Conservation (phyloP, 2,797 vertebrate genomes). For the Cephalopachus bancanus region DNA sequence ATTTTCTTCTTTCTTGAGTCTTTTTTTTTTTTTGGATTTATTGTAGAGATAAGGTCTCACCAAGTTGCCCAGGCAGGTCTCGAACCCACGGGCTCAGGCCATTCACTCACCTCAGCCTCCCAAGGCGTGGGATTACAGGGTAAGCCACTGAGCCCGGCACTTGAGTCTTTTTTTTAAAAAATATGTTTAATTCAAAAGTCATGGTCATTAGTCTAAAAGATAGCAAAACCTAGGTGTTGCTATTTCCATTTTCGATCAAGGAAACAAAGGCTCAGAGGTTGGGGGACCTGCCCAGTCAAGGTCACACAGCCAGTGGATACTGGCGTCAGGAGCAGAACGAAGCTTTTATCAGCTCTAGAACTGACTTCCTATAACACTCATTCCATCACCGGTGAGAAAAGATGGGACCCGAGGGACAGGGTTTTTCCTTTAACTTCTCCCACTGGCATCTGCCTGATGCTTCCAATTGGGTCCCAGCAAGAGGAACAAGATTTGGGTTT, state of each 20-base stretch:
- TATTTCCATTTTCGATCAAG: slow-evolving; percentile 3
- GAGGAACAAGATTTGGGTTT: neutral
- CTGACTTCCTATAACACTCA: neutral
- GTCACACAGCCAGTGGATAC: neutral
- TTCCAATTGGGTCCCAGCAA: neutral
- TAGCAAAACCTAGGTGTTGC: neutral
- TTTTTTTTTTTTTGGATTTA: neutral
- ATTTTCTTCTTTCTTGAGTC: slow-evolving; percentile 29
- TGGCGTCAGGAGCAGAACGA: neutral
- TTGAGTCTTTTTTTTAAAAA: slow-evolving; percentile 21
- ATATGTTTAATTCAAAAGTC: neutral
- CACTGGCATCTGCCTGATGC: neutral
- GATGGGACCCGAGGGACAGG: neutral
- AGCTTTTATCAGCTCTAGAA: neutral
- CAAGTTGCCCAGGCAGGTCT: no score
- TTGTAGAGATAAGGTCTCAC: no score
- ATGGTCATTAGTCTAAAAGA: neutral
- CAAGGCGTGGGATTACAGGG: no score
- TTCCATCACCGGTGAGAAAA: neutral
- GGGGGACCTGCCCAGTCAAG: neutral
- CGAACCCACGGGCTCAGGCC: no score
- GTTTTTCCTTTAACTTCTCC: neutral
- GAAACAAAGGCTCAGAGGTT: neutral
- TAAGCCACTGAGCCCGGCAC: no score
- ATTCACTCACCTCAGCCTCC: no score